Percentiles rank a stretch among this genome's conserved stretches.
Evolutionary conservation across 2,888 invertebrate species (phyloP).

Genomic region (Tachystola acroxantha): DNA sequence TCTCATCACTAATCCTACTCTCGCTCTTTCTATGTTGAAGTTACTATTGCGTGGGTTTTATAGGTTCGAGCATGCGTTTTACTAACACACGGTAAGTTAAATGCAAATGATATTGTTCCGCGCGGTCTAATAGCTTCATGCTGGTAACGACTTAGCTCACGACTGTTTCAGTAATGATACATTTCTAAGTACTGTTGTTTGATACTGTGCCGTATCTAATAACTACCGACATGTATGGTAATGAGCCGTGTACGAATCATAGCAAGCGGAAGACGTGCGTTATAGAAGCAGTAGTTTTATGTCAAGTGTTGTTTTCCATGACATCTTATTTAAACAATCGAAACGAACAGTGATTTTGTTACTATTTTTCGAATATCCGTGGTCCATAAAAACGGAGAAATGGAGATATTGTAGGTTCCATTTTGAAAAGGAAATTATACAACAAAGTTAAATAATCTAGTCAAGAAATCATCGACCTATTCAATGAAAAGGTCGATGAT

Average conservation of each 20-base stretch:
- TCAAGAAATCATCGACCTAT: too few relatives aligned
- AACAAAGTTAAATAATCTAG: too few relatives aligned
- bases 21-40: constrained; percentile 15
- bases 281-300: background rate
- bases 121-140: constrained; percentile 1
- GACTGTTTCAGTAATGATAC: background rate
- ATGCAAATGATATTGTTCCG: constrained; percentile 6
- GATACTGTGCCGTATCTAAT: background rate
- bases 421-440: too few relatives aligned
- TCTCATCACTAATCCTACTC: constrained; percentile 23
- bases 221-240: background rate
- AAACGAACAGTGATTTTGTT: too few relatives aligned
- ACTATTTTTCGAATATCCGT: too few relatives aligned
- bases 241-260: too few relatives aligned
- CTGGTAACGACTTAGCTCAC: background rate
- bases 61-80: constrained; percentile 1
- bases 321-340: too few relatives aligned
- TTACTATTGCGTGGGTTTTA: constrained; percentile 5
- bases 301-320: constrained; percentile 5
- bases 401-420: too few relatives aligned
- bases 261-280: too few relatives aligned
- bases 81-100: constrained; percentile 4
- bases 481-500: too few relatives aligned
- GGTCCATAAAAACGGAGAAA: too few relatives aligned
- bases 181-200: background rate